Evolutionary conservation across 2,797 vertebrate species (phyloP).

Genomic region (Sebastes minor): DNA sequence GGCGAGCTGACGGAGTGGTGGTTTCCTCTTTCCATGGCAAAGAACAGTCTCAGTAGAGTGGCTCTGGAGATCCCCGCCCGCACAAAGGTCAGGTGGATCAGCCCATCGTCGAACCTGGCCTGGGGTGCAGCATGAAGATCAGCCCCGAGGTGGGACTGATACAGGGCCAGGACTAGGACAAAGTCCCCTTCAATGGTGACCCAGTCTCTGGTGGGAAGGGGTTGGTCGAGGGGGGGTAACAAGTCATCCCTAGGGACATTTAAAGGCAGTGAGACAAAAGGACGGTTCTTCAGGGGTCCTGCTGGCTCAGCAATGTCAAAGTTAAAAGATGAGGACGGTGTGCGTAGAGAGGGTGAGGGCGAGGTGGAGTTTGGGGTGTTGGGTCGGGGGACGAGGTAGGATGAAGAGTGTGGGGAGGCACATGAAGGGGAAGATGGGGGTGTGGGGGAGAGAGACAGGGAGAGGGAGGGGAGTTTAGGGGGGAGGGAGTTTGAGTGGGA

Average conservation of each 20-base stretch:
- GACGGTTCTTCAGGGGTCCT: conserved; percentile 69
- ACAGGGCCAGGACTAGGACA: conserved; percentile 90
- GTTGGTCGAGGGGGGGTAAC: conserved; percentile 87
- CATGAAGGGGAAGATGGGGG: conserved; percentile 82
- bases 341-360: conserved; percentile 71
- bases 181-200: conserved; percentile 91
- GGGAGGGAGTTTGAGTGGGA: conserved; percentile 84
- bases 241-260: conserved; percentile 81
- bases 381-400: conserved; percentile 78
- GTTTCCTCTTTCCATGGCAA: conserved; percentile 91
- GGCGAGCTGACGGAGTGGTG: conserved; percentile 87
- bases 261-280: conserved; percentile 58
- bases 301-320: conserved; percentile 80
- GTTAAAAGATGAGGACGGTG: conserved; percentile 80
- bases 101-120: conserved; percentile 88
- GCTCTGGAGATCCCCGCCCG: conserved; percentile 89
- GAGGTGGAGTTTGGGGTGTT: conserved; percentile 80
- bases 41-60: conserved; percentile 87
- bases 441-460: conserved; percentile 82
- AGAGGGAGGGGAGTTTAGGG: conserved; percentile 81
- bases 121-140: conserved; percentile 89
- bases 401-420: conserved; percentile 78
- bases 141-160: conserved; percentile 89
- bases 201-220: conserved; percentile 89
- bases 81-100: conserved; percentile 91